These are phyloP conservation scores for Dasyprocta punctata DNA, from an alignment of 2,113 vertebrate genomes.

Conservation along the genomic window DNA sequence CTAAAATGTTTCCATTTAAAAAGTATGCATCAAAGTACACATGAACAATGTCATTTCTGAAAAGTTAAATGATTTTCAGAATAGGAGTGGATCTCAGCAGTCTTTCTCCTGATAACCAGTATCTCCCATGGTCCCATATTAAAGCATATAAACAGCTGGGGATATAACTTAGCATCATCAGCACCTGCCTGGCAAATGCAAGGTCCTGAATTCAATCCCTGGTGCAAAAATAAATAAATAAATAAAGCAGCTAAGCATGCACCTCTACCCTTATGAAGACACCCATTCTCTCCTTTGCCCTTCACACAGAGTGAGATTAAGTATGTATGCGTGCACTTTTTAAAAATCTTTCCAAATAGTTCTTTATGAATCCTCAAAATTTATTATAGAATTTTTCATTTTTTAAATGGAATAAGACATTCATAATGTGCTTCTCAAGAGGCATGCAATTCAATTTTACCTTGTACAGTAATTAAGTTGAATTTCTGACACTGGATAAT, in stretches of 20 bases:
- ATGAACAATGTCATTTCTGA: background rate
- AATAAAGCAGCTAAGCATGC: background rate
- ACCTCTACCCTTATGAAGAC: background rate
- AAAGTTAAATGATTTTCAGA: background rate
- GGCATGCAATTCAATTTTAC: slow-evolving; percentile 51
- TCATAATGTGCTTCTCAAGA: slow-evolving; percentile 38
- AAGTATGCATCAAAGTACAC: background rate
- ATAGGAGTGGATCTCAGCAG: background rate
- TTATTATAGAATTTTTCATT: slow-evolving; percentile 49
- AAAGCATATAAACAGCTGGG: background rate
- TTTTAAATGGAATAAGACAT: slow-evolving; percentile 40
- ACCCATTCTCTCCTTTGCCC: background rate
- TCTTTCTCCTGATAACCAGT: background rate
- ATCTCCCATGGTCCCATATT: background rate
- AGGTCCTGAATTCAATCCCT: too few relatives aligned
- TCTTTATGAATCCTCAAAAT: slow-evolving; percentile 52
- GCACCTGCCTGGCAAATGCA: too few relatives aligned
- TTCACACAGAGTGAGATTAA: background rate
- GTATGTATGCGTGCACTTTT: background rate
- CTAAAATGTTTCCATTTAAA: background rate
- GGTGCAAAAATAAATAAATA: too few relatives aligned
- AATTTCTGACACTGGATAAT: slow-evolving; percentile 53
- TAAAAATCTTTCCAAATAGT: background rate
- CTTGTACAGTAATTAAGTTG: slow-evolving; percentile 61
- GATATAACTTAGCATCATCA: too few relatives aligned